Base-by-base conservation (phyloP, 2,888 invertebrate genomes). In the Lithophane socia region DNA sequence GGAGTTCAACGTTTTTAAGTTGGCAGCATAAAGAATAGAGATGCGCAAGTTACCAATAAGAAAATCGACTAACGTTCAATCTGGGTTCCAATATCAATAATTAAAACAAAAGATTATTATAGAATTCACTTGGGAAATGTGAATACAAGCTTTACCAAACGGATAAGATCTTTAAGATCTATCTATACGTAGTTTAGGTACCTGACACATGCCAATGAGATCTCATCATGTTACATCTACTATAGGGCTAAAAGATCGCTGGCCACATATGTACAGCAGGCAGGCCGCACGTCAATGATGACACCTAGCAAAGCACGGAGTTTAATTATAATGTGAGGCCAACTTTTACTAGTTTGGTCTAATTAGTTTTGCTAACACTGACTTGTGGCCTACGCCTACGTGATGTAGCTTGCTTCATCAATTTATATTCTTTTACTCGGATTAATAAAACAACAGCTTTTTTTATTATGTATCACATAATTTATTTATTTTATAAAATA, bases 401-500 rank as follows among this genome's bases (percentile, higher is more conserved):
- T n/a, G n/a, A n/a, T n/a, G 13, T 13, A n/a, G n/a, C 16, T 10
- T 42, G 42, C 9, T 64, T 65, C 44, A 18, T 47, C 12, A 24
- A 65, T 65, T 65, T 47, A 29, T 29, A 29, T 49, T 13, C 4
- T 29, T 37, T 12, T 16, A 10, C n/a, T 47, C 5, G 5, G 16
- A 7, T 24, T 16, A 80, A 75, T 80, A n/a, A 80, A 75, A 80
- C 64, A 69, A 54, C 18, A 44, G 21, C 18, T 16, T n/a, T 7
- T 7, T n/a, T 9, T 7, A 13, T 0, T 18, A 65, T 2, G 29
- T 66, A 60, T 16, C 24, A 58, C 16, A 44, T 77, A 47, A 73
- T 77, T 72, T 61, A 77, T 82, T 69, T 61, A 52, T 69, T 67
- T 47, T 54, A 80, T 18, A 80, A 71, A 71, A 75, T 65, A 68